phyloP scores from a whole-genome alignment of 2,888 invertebrate species.

The Odontocerum albicorne region DNA sequence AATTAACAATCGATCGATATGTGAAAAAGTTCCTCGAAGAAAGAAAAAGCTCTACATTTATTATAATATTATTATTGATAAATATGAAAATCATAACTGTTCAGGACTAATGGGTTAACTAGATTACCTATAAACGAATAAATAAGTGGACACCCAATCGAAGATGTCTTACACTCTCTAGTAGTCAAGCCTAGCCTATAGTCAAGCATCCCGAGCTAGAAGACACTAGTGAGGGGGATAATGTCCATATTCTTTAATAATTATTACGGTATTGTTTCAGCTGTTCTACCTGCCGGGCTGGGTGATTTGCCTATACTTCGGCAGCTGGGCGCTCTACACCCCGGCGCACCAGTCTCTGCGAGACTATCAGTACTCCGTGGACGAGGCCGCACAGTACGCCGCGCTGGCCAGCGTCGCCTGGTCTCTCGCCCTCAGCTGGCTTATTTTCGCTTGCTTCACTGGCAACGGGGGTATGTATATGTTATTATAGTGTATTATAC shows the following conservation, averaged over 20 bases:
- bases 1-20: too few relatives aligned
- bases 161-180: too few relatives aligned
- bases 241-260: conserved; percentile 1
- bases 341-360: conserved; percentile 60
- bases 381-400: conserved; percentile 65
- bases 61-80: too few relatives aligned
- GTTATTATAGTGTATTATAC: neutral
- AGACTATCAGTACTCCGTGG: conserved; percentile 61
- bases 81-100: too few relatives aligned
- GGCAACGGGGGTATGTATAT: conserved; percentile 52
- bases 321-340: conserved; percentile 61
- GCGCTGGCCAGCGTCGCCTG: conserved; percentile 66
- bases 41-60: too few relatives aligned
- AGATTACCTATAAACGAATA: too few relatives aligned
- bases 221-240: too few relatives aligned
- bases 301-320: conserved; percentile 51
- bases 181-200: too few relatives aligned
- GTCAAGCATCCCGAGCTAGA: too few relatives aligned
- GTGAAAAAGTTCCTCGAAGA: too few relatives aligned
- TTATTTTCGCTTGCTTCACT: conserved; percentile 63
- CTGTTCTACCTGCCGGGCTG: conserved; percentile 57
- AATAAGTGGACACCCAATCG: too few relatives aligned
- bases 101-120: too few relatives aligned
- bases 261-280: conserved; percentile 46
- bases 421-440: conserved; percentile 63